Evolutionary conservation across 2,888 invertebrate species (phyloP), one percentile per base, ranked within the genome.

Genomic region (Trypoxylon attenuatum): DNA sequence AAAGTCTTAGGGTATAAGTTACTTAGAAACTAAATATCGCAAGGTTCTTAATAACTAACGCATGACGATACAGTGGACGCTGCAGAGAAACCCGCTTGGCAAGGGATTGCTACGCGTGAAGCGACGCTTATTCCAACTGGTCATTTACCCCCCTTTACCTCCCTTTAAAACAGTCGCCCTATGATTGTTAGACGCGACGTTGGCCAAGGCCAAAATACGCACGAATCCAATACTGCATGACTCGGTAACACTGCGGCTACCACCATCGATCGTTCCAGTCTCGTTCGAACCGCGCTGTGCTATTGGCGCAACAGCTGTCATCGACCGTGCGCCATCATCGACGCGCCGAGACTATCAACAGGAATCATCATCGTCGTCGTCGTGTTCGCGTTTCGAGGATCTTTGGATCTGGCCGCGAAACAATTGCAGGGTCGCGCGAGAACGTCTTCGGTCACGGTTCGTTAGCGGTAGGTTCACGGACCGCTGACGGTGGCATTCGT

Each of bases 1-100:
- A 67, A 71, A 63, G 61, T 69, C 61, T 73, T 73, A 76, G 60
- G 69, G 59, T 52, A 67, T 80, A 79, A 81, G 70, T 78, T 79
- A 81, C 70, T 72, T 78, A 72, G 42, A 42, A 27, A 19, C 71
- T 75, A 77, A 50, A 61, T 65, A 61, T 73, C 71, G 76, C 70
- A 73, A 52, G 50, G 43, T 53, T 56, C 27, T 77, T 73, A 71
- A 59, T 33, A 46, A 5, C 49, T 73, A 67, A 27, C 50, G 53
- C 47, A 38, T 55, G 10, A 51, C 60, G 54, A 49, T 22, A 52
- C 43, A 45, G 57, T 33, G 60, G 64, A 68, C 68, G 54, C 50
- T 29, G 51, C 19, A 2, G 29, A 16, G 38, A 39, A 15, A 54
- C 5, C 51, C 15, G 47, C 42, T 25, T 59, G 38, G 18, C 45